A percentile compares a stretch with the other conserved stretches of the same genome.
Evolutionary conservation across 2,113 vertebrate species (phyloP).

Genomic region (Platysternon megacephalum): DNA sequence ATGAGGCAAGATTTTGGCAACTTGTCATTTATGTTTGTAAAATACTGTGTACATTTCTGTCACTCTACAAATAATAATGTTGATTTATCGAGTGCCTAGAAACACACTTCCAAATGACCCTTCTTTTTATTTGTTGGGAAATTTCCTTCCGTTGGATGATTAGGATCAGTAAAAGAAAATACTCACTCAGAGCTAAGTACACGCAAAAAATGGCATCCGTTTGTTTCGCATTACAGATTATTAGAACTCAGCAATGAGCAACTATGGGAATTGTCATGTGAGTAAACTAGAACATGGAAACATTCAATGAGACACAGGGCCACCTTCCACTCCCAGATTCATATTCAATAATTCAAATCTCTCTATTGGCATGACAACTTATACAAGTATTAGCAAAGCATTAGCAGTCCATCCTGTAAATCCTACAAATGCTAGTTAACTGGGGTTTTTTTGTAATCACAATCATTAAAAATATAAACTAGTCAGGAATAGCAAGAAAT

Average conservation of each 20-base stretch:
- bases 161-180: slow-evolving; percentile 61
- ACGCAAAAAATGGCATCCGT: not conserved
- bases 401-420: no score
- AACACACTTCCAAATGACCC: slow-evolving; percentile 21
- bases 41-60: not conserved
- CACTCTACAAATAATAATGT: not conserved
- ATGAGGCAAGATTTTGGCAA: not conserved
- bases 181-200: slow-evolving; percentile 42
- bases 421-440: no score
- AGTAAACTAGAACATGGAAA: not conserved
- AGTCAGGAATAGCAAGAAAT: no score
- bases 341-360: not conserved
- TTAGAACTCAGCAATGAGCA: slow-evolving; percentile 18
- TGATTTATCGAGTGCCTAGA: slow-evolving; percentile 38
- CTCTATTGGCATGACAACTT: not conserved
- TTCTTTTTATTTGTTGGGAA: slow-evolving; percentile 41
- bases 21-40: not conserved
- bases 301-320: not conserved
- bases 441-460: no score
- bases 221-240: slow-evolving; percentile 27
- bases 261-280: not conserved
- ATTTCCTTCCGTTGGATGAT: slow-evolving; percentile 12
- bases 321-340: not conserved
- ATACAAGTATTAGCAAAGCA: not conserved
- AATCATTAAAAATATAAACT: no score